Conservation (phyloP, 2,888 invertebrate species). For the Apamea crenata region DNA sequence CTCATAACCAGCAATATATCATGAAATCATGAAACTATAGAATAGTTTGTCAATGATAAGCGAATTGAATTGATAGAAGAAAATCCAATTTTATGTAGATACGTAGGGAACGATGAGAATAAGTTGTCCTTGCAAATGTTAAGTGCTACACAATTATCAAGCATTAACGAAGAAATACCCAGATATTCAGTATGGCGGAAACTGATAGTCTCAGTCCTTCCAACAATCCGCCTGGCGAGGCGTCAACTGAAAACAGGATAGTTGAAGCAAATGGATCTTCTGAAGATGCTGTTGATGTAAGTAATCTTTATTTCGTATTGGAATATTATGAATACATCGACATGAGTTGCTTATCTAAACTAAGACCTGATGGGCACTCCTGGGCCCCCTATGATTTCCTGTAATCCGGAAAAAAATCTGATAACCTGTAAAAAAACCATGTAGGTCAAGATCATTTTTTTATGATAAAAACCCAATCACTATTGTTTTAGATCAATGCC, state of each 20-base stretch:
- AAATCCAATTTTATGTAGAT: slow-evolving; percentile 36
- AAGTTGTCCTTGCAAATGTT: slow-evolving; percentile 39
- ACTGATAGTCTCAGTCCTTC: slow-evolving; percentile 70
- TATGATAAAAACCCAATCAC: background rate
- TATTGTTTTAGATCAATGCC: slow-evolving; percentile 84
- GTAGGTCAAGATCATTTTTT: slow-evolving; percentile 28
- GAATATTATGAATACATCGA: background rate
- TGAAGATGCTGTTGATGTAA: slow-evolving; percentile 81
- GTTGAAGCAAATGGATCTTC: slow-evolving; percentile 70
- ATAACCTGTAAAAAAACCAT: slow-evolving; percentile 51
- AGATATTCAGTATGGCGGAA: slow-evolving; percentile 60
- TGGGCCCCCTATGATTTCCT: background rate
- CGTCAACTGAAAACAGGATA: slow-evolving; percentile 68
- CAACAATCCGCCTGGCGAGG: slow-evolving; percentile 71
- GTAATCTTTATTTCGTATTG: slow-evolving; percentile 50
- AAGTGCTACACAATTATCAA: slow-evolving; percentile 33
- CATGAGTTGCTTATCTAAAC: background rate
- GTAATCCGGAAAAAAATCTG: background rate
- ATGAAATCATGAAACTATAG: slow-evolving; percentile 19
- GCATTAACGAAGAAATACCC: slow-evolving; percentile 34
- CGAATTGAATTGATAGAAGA: slow-evolving; percentile 40
- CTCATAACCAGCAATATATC: background rate
- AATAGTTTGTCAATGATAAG: slow-evolving; percentile 23
- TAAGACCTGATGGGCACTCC: background rate
- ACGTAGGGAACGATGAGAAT: slow-evolving; percentile 35